Evolutionary conservation across 2,113 vertebrate species (phyloP).

Genomic region (Cygnus buccinator): DNA sequence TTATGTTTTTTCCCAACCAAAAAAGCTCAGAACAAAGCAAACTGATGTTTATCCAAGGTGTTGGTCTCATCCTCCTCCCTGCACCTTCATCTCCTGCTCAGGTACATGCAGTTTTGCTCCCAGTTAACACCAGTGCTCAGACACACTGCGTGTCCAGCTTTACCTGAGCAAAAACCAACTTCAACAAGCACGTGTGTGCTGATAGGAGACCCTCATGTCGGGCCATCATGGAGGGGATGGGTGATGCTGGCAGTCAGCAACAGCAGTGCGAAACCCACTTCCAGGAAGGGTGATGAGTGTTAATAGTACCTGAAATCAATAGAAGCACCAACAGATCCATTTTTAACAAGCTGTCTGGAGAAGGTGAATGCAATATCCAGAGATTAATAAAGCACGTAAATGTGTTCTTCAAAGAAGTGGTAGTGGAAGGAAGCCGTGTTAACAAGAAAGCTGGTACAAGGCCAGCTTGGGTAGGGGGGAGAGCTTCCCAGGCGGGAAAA

Average conservation of each 20-base stretch:
- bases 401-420: neutral
- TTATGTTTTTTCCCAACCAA: neutral
- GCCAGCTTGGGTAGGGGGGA: neutral
- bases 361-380: neutral
- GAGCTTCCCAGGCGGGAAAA: neutral
- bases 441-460: neutral
- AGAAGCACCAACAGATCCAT: neutral
- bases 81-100: neutral
- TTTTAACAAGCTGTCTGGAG: neutral
- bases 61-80: neutral
- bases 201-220: neutral
- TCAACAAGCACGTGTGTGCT: fast-evolving
- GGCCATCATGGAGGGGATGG: neutral
- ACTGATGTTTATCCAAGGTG: neutral
- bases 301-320: neutral
- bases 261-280: neutral
- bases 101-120: neutral
- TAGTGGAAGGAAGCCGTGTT: neutral
- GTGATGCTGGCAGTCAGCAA: neutral
- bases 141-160: neutral
- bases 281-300: neutral
- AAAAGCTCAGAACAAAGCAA: neutral
- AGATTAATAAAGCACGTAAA: neutral
- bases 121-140: neutral
- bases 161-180: neutral